Base-by-base conservation (phyloP, 2,888 invertebrate species). In the Cyclophora albipunctata region DNA sequence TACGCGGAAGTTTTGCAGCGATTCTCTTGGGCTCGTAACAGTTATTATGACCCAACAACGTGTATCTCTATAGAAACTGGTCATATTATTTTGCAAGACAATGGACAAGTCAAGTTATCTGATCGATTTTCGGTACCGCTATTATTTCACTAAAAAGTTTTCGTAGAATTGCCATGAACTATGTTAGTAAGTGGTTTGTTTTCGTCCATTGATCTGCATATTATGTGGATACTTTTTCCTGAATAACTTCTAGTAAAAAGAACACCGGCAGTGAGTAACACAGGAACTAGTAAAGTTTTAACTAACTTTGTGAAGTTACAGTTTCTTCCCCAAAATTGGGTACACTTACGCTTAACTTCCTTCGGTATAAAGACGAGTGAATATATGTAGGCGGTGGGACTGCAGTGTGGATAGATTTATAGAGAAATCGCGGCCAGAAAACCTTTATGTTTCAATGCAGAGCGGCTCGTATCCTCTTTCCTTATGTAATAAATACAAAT, bases 341-440 rank as follows among this genome's bases (percentile, higher is more conserved):
- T 37, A 37, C 37, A 37, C 37, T 5, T 5, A 37, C 20, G 20
- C 20, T 20, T 20, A 20, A 20, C 20, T 20, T 20, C 20, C 20
- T 20, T 20, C 20, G 20, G 20, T 20, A 20, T 20, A 20, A 20
- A 20, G 20, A 20, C 20, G 20, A 20, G 20, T 20, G 20, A 20
- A 2, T 20, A 20, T 20, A 20, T 20, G 20, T 20, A 20, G 20
- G 20, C 20, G 20, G 20, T 20, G 20, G 20, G 74, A 72, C 20
- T 75, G 77, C 75, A 62, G 73, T 63, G 72, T 61, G 57, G 62
- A 63, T 67, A 73, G 80, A 84, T 84, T 82, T 82, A 84, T 80
- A 64, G 73, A 62, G 60, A 62, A 64, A 68, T 69, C 80, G 79
- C 78, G 78, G 67, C 68, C 72, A 73, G 75, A 81, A 80, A 78